These are phyloP conservation scores for Porites cylindrica DNA, from an alignment of 92 coral and sea anemone species.

Conservation along the genomic window DNA sequence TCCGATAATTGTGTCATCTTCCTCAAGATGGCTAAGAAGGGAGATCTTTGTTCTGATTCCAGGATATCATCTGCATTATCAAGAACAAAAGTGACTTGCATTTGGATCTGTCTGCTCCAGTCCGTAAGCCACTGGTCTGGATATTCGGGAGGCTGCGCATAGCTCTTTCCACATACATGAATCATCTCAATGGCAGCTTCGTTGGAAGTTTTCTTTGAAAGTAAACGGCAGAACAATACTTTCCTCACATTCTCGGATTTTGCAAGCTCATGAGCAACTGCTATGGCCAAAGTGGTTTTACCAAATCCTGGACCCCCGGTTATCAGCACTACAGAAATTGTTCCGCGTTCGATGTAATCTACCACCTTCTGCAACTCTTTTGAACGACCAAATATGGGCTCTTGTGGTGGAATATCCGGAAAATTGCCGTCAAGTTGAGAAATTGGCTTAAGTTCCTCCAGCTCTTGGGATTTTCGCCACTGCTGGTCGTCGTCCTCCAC, in stretches of 20 bases:
- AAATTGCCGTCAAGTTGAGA: background rate
- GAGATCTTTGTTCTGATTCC: conserved; percentile 14
- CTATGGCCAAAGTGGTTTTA: conserved; percentile 39
- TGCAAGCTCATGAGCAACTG: background rate
- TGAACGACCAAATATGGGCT: conserved; percentile 27
- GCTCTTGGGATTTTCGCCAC: no score
- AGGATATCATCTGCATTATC: conserved; percentile 35
- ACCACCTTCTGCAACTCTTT: conserved; percentile 3
- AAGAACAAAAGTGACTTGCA: conserved; percentile 31
- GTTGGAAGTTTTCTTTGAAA: background rate
- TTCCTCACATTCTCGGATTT: background rate
- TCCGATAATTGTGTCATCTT: conserved; percentile 36
- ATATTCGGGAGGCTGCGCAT: conserved; percentile 21
- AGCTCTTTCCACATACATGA: conserved; percentile 11
- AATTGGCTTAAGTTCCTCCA: background rate
- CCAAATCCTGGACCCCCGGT: conserved; percentile 64
- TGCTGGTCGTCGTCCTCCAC: no score
- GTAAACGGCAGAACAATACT: conserved; percentile 22
- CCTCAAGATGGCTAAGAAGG: conserved; percentile 10
- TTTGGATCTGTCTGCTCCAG: conserved; percentile 41
- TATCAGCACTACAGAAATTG: conserved; percentile 24
- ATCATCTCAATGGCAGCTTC: conserved; percentile 31
- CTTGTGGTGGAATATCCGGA: conserved; percentile 41
- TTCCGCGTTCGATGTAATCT: background rate
- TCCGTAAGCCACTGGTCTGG: conserved; percentile 34